Percentiles rank a stretch among this genome's conserved stretches.
Conservation (phyloP, 1,140 invertebrate genomes). For the Elysia chlorotica region DNA sequence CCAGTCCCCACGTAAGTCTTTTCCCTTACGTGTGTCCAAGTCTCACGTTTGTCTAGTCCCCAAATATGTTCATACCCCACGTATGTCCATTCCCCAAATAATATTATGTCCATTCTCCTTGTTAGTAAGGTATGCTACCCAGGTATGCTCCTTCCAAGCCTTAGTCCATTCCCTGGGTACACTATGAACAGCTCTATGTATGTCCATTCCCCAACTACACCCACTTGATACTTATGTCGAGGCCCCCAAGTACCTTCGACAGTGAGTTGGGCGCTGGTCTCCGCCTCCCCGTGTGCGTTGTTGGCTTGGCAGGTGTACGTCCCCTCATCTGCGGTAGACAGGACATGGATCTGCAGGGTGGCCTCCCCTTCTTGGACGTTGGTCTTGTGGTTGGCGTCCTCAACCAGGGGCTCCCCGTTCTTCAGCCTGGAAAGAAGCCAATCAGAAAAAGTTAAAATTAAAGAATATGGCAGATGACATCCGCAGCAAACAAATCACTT, state of each 20-base stretch:
- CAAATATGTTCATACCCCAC: too few relatives aligned
- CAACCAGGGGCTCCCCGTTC: constrained; percentile 44
- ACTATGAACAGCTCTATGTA: too few relatives aligned
- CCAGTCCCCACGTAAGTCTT: too few relatives aligned
- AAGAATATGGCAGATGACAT: neutral
- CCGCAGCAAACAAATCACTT: neutral
- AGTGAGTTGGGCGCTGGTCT: constrained; percentile 82
- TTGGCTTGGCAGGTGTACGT: constrained; percentile 91
- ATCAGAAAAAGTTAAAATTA: neutral
- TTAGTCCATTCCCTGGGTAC: too few relatives aligned
- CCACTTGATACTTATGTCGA: too few relatives aligned
- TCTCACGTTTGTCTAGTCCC: too few relatives aligned
- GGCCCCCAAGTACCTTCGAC: constrained; percentile 56
- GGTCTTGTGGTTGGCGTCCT: constrained; percentile 43
- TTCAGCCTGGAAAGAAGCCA: constrained; percentile 42
- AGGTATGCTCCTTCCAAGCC: too few relatives aligned
- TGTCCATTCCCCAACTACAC: too few relatives aligned
- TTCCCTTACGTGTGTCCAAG: too few relatives aligned
- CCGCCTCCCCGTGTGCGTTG: constrained; percentile 85
- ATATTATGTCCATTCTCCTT: too few relatives aligned
- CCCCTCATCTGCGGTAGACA: constrained; percentile 84
- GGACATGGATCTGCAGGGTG: constrained; percentile 82
- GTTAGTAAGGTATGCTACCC: too few relatives aligned
- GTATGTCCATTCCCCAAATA: too few relatives aligned
- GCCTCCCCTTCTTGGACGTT: constrained; percentile 50